These are phyloP conservation scores for Chrysolina americana DNA, from an alignment of 2,888 invertebrate species.

Conservation along the genomic window DNA sequence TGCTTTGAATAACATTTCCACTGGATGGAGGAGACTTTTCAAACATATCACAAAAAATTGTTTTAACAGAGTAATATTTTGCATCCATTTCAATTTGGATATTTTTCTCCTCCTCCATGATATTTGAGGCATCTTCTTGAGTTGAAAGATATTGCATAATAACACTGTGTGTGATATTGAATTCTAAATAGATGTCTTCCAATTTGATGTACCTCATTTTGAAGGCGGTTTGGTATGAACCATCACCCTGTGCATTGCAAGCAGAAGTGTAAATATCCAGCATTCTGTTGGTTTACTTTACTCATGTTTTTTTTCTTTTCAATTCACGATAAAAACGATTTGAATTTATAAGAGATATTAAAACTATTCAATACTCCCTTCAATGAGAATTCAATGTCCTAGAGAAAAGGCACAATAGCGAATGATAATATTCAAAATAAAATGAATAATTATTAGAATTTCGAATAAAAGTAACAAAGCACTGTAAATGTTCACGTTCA, in stretches of 20 bases:
- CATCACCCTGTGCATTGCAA: neutral
- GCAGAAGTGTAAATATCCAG: neutral
- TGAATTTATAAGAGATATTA: neutral
- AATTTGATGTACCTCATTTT: neutral
- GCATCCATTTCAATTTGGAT: neutral
- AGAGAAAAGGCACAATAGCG: too few species aligned
- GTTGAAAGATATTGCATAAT: neutral
- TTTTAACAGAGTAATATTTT: slow-evolving; percentile 9
- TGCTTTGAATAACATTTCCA: neutral
- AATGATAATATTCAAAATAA: neutral
- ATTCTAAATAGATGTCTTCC: too few species aligned
- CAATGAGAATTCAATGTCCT: neutral
- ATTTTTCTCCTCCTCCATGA: neutral
- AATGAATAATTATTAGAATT: neutral
- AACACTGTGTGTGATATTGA: too few species aligned
- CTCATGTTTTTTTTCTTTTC: neutral
- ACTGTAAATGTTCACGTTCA: too few species aligned
- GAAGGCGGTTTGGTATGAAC: neutral
- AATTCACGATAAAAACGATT: neutral
- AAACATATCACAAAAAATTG: neutral
- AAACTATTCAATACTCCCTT: neutral
- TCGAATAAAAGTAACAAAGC: too few species aligned
- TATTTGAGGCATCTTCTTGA: neutral
- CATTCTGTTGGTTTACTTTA: neutral
- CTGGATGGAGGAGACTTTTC: neutral